Percentiles rank a stretch among this genome's conserved stretches.
These are phyloP conservation scores for Cotesia chilonis DNA, from an alignment of 1,140 invertebrate species.

Conservation along the genomic window DNA sequence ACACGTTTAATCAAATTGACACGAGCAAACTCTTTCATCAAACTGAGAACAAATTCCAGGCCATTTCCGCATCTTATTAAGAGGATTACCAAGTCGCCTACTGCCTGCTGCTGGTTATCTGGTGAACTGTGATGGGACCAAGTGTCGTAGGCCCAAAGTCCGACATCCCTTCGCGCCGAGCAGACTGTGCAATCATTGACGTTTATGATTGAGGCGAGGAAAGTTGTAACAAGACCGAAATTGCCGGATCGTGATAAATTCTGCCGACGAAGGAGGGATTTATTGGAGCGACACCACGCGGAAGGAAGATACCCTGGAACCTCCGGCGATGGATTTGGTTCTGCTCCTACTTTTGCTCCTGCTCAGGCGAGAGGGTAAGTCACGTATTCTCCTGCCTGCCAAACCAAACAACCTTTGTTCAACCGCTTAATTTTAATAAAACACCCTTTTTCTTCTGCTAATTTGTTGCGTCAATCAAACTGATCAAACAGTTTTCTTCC, in stretches of 20 bases:
- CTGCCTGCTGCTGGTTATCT: too few relatives aligned
- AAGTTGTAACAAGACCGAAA: constrained; percentile 17
- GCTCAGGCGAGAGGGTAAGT: constrained; percentile 55
- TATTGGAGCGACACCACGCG: constrained; percentile 25
- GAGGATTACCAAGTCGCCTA: too few relatives aligned
- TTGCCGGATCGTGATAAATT: constrained; percentile 25
- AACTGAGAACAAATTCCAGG: constrained; percentile 7
- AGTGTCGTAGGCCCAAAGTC: too few relatives aligned
- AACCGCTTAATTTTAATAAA: constrained; percentile 8
- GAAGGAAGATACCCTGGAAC: constrained; percentile 21
- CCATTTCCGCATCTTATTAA: not conserved
- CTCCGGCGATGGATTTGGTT: constrained; percentile 54
- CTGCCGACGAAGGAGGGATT: constrained; percentile 37
- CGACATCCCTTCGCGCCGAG: too few relatives aligned
- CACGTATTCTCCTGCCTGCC: constrained; percentile 24
- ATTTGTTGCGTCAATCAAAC: not conserved
- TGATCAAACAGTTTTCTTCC: too few relatives aligned
- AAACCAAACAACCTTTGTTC: not conserved
- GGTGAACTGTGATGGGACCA: too few relatives aligned
- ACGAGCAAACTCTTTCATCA: constrained; percentile 5
- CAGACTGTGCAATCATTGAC: constrained; percentile 5
- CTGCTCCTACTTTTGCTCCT: constrained; percentile 51
- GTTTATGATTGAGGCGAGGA: constrained; percentile 25
- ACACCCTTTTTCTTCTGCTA: too few relatives aligned
- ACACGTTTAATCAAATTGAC: constrained; percentile 16